Evolutionary conservation across 92 coral and sea anemone species (phyloP), one percentile per base, ranked within the genome.

Genomic region (Anthopleura xanthogrammica): DNA sequence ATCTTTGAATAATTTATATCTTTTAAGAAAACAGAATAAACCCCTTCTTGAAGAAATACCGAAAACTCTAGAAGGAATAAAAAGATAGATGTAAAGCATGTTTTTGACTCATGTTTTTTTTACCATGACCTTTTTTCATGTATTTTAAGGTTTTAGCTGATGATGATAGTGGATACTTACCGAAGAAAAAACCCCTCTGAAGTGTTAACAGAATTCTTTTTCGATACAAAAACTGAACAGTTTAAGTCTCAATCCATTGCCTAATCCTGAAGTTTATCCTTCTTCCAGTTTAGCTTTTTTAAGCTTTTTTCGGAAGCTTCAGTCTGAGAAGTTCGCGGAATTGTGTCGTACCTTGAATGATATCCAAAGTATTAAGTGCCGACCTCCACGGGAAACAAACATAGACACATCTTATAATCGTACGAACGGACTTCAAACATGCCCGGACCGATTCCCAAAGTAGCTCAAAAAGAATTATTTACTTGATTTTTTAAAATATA

Each of bases 1-100:
- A 81, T 68, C 84, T 71, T 76, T 81, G 58, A 81, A 81, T 81
- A 64, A 81, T 81, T 81, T 22, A 81, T 42, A 43, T 75, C 77
- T 81, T 81, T 81, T 81, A 42, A 62, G 50, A 81, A 56, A 79
- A 79, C 36, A 81, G 41, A 81, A 81, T 50, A 81, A 50, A 81
- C 83, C 36, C 36, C 58, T 41, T 54, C 54, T 12, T 80, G 16
- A 42, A 65, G 36, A 64, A 68, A 68, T 36, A 68, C 14, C 41
- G 74, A 77, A 22, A 50, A 77, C 10, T 55, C 65, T 29, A 52
- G 66, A 77, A 77, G 24, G 66, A 77, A 46, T 29, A 4, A 23
- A 64, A 68, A 36, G 41, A 68, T 68, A 22, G 19, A 68, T 23
- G 12, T 68, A 1, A 2, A 0, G 16, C 12, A 0, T 68, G 74